phyloP scores from a whole-genome alignment of 2,797 vertebrate genomes.

The Helicolenus hilgendorfi region DNA sequence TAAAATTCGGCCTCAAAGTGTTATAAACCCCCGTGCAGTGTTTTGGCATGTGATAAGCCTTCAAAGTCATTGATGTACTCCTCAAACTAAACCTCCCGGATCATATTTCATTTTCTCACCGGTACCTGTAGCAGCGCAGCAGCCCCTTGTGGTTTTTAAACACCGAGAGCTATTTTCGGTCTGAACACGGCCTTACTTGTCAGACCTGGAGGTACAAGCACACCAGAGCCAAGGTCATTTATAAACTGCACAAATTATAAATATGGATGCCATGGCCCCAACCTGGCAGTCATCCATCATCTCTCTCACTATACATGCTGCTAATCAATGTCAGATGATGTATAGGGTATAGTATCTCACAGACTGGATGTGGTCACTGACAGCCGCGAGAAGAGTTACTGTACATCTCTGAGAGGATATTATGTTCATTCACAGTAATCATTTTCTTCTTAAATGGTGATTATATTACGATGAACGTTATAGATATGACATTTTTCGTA shows the following conservation, averaged over 20 bases:
- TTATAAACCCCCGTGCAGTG: slow-evolving; percentile 2
- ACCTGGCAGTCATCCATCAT: slow-evolving; percentile 59
- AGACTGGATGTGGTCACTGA: background rate
- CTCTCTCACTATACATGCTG: slow-evolving; percentile 45
- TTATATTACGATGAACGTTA: background rate
- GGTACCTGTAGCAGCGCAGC: slow-evolving; percentile 60
- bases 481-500: background rate
- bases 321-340: slow-evolving; percentile 68
- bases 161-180: slow-evolving; percentile 64
- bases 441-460: background rate
- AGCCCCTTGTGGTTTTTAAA: slow-evolving; percentile 37
- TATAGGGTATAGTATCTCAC: slow-evolving; percentile 41
- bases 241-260: slow-evolving; percentile 73
- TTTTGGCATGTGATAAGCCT: slow-evolving; percentile 62
- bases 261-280: slow-evolving; percentile 58
- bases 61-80: slow-evolving; percentile 50
- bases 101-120: slow-evolving; percentile 59
- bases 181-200: slow-evolving; percentile 43
- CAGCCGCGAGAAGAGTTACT: background rate
- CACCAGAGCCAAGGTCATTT: slow-evolving; percentile 64
- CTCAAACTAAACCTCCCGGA: slow-evolving; percentile 39
- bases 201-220: slow-evolving; percentile 44
- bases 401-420: background rate
- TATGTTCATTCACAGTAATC: background rate
- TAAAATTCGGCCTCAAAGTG: slow-evolving; percentile 1